Base-by-base conservation (phyloP, 1,140 invertebrate genomes). In the Choristoneura fumiferana region DNA sequence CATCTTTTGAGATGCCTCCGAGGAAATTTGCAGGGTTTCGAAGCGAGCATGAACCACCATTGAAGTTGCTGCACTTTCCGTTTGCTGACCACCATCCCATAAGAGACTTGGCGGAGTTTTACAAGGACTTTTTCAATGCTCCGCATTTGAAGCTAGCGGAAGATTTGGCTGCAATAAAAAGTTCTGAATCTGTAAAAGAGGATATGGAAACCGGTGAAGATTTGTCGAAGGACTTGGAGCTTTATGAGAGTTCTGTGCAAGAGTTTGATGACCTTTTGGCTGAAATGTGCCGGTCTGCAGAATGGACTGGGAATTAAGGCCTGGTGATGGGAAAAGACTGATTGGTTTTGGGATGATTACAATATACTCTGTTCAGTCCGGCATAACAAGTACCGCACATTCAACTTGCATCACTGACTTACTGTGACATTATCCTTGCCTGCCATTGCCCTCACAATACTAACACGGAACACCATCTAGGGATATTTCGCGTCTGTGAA, bases 91-190 rank as follows among this genome's bases (percentile, higher is more conserved):
- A 81, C 17, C 84, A 87, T 62, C 86, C 86, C 2, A 84, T 89
- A 43, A 74, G 82, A n/a, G 84, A 89, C 58, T 54, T 87, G 39
- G 84, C 86, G 0, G 86, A 89, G 58, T 89, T 89, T 68, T 89
- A 89, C 57, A 87, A 87, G 59, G 86, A 89, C 15, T 84, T 89
- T 45, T 89, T 89, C 57, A 89, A 89, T 53, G 86, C 86, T 2
- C 86, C 86, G 15, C 78, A 85, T 70, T 73, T 87, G 37, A 87
- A 86, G 36, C 57, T 86, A 15, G 49, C 76, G 0, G 77, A 84
- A 18, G 73, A 81, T 6, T 34, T 72, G n/a, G 6, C 37, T 59
- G 58, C 8, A 69, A 69, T 55, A 9, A 72, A 60, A 40, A 76
- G 64, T 52, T 34, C 58, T 0, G 72, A 73, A 10, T 70, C 59